Percentiles rank a stretch among this genome's conserved stretches.
phyloP scores from a whole-genome alignment of 2,113 vertebrate genomes.

The human region DNA sequence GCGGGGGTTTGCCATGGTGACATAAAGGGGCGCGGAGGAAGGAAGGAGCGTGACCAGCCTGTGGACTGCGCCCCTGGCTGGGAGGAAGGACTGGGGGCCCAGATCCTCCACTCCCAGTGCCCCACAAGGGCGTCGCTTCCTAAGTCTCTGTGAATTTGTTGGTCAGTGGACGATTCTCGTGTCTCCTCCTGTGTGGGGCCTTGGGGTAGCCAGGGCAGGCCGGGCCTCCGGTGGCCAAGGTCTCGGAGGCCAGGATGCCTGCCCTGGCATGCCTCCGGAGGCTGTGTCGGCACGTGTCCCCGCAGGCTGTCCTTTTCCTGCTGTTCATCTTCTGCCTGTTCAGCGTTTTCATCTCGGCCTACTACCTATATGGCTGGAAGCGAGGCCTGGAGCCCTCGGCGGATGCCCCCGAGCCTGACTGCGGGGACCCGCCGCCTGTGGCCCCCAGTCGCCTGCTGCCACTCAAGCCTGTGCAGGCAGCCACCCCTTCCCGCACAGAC shows the following conservation, averaged over 20 bases:
- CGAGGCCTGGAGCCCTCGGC: conserved; percentile 94
- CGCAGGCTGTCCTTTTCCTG: conserved; percentile 95
- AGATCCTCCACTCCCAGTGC: not conserved
- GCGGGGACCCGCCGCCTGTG: conserved; percentile 88
- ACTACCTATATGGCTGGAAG: conserved; percentile 99
- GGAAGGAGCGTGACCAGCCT: conserved; percentile 77
- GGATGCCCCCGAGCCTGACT: conserved; percentile 86
- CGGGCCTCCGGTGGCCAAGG: conserved; percentile 76
- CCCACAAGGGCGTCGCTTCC: conserved; percentile 68
- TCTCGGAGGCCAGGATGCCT: conserved; percentile 85
- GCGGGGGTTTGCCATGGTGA: conserved; percentile 96
- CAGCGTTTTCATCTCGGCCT: conserved; percentile 97
- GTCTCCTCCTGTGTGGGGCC: conserved; percentile 31
- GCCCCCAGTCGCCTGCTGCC: conserved; percentile 92
- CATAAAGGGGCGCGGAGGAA: conserved; percentile 90
- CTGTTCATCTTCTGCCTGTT: conserved; percentile 96
- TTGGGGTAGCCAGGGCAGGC: conserved; percentile 75
- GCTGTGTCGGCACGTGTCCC: conserved; percentile 95
- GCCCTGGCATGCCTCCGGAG: conserved; percentile 90
- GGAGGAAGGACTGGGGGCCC: conserved; percentile 61
- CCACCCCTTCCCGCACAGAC: conserved; percentile 90
- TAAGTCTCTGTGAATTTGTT: conserved; percentile 82
- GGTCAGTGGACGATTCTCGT: conserved; percentile 46
- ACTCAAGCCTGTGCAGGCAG: conserved; percentile 86
- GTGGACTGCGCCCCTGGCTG: conserved; percentile 73